Percentiles rank a stretch among this genome's conserved stretches.
Evolutionary conservation across 1,140 invertebrate species (phyloP).

Genomic region (Hormaphis cornu): DNA sequence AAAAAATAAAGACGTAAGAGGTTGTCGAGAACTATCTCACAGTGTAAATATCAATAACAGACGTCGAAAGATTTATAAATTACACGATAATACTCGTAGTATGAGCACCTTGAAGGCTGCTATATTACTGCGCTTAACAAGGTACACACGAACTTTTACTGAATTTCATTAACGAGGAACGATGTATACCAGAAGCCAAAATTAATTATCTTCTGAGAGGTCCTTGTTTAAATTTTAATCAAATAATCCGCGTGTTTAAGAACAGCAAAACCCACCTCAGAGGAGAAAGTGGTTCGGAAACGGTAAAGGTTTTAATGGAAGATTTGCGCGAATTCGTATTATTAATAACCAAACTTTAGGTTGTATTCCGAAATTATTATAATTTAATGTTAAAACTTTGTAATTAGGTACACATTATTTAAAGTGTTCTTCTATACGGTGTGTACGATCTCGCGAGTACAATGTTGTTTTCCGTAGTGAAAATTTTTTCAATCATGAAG

Average conservation of each 20-base stretch:
- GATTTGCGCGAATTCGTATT: background rate
- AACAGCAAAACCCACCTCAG: background rate
- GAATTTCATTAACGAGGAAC: conserved; percentile 8
- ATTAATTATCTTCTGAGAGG: conserved; percentile 1
- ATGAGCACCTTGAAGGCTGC: background rate
- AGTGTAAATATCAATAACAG: too few species aligned
- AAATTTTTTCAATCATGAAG: too few species aligned
- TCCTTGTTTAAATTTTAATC: conserved; percentile 21
- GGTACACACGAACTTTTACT: background rate
- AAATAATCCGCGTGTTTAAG: conserved; percentile 21
- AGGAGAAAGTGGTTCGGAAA: too few species aligned
- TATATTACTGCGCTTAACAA: background rate
- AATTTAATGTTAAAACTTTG: conserved; percentile 1
- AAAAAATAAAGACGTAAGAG: too few species aligned
- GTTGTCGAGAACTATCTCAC: too few species aligned
- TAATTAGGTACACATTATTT: background rate
- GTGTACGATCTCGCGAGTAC: too few species aligned
- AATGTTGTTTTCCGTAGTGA: too few species aligned
- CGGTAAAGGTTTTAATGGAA: background rate
- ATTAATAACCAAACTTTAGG: conserved; percentile 23
- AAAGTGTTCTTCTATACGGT: too few species aligned
- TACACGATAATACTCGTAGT: background rate
- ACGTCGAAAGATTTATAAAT: background rate
- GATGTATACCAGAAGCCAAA: conserved; percentile 3
- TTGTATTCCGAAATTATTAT: background rate